A percentile compares a stretch with the other conserved stretches of the same genome.
These are phyloP conservation scores for Prunella strophiata DNA, from an alignment of 2,797 vertebrate genomes.

Conservation along the genomic window DNA sequence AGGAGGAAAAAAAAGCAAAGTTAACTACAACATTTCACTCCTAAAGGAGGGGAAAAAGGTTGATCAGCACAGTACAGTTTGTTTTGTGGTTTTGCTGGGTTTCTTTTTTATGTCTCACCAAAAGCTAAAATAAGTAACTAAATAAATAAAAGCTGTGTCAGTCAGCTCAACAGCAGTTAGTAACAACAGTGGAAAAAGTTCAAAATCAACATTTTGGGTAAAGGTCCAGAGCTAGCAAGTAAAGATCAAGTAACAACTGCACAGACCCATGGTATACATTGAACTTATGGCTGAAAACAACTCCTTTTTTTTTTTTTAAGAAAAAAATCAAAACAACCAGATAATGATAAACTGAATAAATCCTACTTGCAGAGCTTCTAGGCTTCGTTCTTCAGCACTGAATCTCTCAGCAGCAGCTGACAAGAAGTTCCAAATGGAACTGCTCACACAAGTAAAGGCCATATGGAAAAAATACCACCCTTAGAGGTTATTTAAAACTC, in stretches of 20 bases:
- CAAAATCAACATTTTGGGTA: neutral
- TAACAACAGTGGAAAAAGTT: neutral
- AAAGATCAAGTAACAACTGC: neutral
- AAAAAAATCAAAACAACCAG: neutral
- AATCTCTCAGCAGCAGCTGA: neutral
- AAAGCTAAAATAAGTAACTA: slow-evolving; percentile 6
- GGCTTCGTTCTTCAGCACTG: neutral
- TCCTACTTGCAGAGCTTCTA: neutral
- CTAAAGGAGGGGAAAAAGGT: slow-evolving; percentile 73
- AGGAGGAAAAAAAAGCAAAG: slow-evolving; percentile 77
- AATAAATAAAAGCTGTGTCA: slow-evolving; percentile 3
- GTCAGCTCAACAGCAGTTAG: neutral
- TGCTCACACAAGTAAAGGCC: neutral
- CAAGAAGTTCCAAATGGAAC: neutral
- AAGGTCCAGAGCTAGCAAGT: neutral
- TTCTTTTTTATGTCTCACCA: slow-evolving; percentile 9
- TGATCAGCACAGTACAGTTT: slow-evolving; percentile 74
- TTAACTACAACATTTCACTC: slow-evolving; percentile 79
- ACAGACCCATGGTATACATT: neutral
- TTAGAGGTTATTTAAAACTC: neutral
- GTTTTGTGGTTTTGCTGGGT: neutral
- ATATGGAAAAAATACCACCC: neutral
- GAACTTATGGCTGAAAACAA: neutral
- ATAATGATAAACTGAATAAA: neutral
- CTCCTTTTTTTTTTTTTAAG: no score